phyloP scores from a whole-genome alignment of 2,113 vertebrate genomes.

The Ctenodactylus gundi region DNA sequence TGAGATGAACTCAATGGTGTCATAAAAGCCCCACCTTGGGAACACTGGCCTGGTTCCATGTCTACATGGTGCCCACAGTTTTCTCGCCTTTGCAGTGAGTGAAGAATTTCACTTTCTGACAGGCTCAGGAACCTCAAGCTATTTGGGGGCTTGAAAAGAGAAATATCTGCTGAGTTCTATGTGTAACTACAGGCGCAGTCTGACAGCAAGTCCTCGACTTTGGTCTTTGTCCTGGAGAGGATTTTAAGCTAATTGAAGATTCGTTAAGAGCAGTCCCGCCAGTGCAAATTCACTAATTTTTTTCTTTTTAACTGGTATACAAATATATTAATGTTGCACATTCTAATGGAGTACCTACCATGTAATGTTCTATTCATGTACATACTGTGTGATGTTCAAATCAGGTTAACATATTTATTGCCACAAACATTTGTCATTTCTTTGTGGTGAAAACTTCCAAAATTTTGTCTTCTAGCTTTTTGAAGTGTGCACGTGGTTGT shows the following conservation, averaged over 20 bases:
- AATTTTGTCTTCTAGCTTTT: not conserved
- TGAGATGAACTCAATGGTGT: not conserved
- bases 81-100: not conserved
- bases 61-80: not conserved
- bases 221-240: not conserved
- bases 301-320: not conserved
- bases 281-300: not conserved
- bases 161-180: not conserved
- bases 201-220: not conserved
- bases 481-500: not conserved
- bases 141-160: not conserved
- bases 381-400: not conserved
- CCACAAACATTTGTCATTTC: not conserved
- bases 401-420: not conserved
- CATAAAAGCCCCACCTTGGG: not conserved
- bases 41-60: not conserved
- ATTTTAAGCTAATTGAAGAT: not conserved
- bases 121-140: not conserved
- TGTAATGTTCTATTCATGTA: not conserved
- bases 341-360: not conserved
- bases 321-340: not conserved
- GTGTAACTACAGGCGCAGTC: not conserved
- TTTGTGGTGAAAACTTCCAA: not conserved
- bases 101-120: not conserved
- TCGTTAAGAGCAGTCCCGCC: not conserved